Evolutionary conservation across 2,113 vertebrate species (phyloP).

Genomic region (Chionomys nivalis): DNA sequence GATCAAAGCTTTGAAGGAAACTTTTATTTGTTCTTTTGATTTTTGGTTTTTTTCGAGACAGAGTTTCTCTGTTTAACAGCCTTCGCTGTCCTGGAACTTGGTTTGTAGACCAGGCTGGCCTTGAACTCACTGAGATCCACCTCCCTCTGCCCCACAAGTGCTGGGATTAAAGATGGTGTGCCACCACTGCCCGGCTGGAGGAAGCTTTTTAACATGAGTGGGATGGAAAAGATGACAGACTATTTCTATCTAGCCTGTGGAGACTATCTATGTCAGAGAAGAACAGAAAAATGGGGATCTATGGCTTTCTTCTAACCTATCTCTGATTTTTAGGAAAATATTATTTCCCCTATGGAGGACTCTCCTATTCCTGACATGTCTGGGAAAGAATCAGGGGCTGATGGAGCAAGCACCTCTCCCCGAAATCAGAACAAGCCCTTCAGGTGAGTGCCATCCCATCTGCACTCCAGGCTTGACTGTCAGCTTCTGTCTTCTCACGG

Average conservation of each 20-base stretch:
- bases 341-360: constrained; percentile 99
- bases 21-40: no score
- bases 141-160: no score
- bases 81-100: no score
- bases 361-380: constrained; percentile 97
- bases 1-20: not conserved
- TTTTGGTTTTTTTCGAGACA: no score
- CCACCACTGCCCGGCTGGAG: not conserved
- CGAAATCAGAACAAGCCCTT: constrained; percentile 98
- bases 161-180: no score
- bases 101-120: no score
- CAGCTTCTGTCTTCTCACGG: not conserved
- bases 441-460: constrained; percentile 86
- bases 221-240: not conserved
- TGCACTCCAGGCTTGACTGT: not conserved
- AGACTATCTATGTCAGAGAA: not conserved
- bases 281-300: not conserved
- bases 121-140: no score
- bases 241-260: not conserved
- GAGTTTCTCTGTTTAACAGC: no score
- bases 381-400: constrained; percentile 91
- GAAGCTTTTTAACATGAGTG: not conserved
- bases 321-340: constrained; percentile 91
- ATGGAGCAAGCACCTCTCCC: constrained; percentile 96
- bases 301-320: accelerated